Conservation (phyloP, 2,113 vertebrate genomes). For the Fulmarus glacialis region DNA sequence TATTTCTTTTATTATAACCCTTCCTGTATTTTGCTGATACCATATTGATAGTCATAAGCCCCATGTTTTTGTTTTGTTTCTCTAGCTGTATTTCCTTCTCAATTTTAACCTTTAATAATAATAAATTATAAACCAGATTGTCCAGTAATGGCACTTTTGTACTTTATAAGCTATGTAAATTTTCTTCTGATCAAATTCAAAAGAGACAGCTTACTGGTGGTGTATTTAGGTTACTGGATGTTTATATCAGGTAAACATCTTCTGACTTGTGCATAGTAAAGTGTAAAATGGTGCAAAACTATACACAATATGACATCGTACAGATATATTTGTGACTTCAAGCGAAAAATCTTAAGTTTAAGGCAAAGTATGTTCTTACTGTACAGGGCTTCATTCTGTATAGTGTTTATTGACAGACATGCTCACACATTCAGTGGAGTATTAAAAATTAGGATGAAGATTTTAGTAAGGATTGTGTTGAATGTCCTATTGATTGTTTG, state of each 20-base stretch:
- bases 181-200: background rate
- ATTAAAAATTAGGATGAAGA: background rate
- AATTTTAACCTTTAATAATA: background rate
- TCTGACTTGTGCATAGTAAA: background rate
- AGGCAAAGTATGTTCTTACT: background rate
- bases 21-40: background rate
- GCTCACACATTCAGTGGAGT: background rate
- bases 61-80: background rate
- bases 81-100: background rate
- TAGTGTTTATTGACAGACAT: background rate
- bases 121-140: background rate
- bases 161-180: background rate
- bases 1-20: background rate
- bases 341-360: background rate
- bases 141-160: background rate
- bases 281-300: background rate
- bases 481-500: background rate
- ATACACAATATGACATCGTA: background rate
- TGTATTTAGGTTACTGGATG: background rate
- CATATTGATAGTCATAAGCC: background rate
- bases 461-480: background rate
- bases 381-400: background rate
- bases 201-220: background rate
- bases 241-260: background rate
- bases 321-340: background rate